Evolutionary conservation across 2,797 vertebrate genomes (phyloP), one percentile per base, ranked within the genome.

Genomic region (Pseudomugil tenellus): DNA sequence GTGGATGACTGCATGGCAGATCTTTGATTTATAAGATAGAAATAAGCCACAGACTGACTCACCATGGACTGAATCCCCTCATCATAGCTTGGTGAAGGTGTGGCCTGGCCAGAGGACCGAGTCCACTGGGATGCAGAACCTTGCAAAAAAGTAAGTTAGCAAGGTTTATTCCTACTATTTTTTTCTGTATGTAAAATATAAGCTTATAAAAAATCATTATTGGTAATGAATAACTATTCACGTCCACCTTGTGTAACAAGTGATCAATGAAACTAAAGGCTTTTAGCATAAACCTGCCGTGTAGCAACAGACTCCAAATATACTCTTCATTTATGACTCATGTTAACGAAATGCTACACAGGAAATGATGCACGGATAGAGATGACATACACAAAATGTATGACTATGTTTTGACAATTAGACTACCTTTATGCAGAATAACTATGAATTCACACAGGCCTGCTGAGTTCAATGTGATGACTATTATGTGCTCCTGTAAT

Each of bases 91-190:
- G 97, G 97, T 0, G 97, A 98, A 79, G 97, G 95, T 68, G 96
- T 95, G 80, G 95, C 94, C 49, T 96, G 95, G 62, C 94, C 95
- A 25, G 95, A 95, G 1, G 95, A 93, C 58, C 96, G 94, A 19
- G 95, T 92, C 98, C 98, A 99, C 91, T 99, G 98, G 6, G 96
- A 96, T 6, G 95, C 94, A 89, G 96, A 95, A 91, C 90, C 92
- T 94, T 74, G 4, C 70, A 16, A 77, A 46, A 48, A 56, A 74
- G n/a, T 11, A 63, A 60, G 34, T 41, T n/a, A 21, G 69, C 0
- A 63, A 16, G 39, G 21, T 66, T 48, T 37, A 31, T 35, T 49
- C 29, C 7, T 28, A 34, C 17, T n/a, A 16, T 9, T 51, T 37
- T 58, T 16, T 4, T n/a, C 10, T n/a, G 26, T 19, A 31, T 3